Conservation (phyloP, 2,797 vertebrate genomes). For the Thalassophryne amazonica region DNA sequence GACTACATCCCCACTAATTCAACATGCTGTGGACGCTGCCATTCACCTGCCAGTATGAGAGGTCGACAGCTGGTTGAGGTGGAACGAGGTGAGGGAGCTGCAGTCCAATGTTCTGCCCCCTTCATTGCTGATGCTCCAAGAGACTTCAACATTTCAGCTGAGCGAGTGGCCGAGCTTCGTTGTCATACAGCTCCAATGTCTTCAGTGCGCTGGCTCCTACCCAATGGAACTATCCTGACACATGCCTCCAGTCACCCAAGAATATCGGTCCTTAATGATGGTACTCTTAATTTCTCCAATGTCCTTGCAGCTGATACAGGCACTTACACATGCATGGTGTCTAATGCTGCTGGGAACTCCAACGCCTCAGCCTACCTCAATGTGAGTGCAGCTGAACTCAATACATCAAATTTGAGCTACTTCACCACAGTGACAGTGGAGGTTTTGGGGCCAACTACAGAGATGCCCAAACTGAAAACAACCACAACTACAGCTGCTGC, state of each 20-base stretch:
- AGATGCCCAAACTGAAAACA: conserved; percentile 88
- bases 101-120: conserved; percentile 92
- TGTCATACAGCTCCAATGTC: conserved; percentile 94
- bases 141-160: conserved; percentile 95
- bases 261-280: conserved; percentile 91
- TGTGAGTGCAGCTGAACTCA: conserved; percentile 94
- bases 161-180: conserved; percentile 89
- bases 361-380: conserved; percentile 98
- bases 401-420: conserved; percentile 97
- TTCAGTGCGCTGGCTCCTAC: conserved; percentile 92
- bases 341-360: conserved; percentile 94
- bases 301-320: conserved; percentile 91
- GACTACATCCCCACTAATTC: conserved; percentile 96
- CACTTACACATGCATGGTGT: conserved; percentile 96
- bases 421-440: conserved; percentile 97
- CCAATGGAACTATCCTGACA: conserved; percentile 91
- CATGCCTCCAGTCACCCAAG: conserved; percentile 90
- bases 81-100: conserved; percentile 86
- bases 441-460: conserved; percentile 88
- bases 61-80: conserved; percentile 93
- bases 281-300: conserved; percentile 94
- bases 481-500: conserved; percentile 66
- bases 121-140: conserved; percentile 92
- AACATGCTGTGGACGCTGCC: conserved; percentile 95
- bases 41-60: conserved; percentile 89